Conservation (phyloP, 2,113 vertebrate species). For the Rhynchopsitta pachyrhyncha region DNA sequence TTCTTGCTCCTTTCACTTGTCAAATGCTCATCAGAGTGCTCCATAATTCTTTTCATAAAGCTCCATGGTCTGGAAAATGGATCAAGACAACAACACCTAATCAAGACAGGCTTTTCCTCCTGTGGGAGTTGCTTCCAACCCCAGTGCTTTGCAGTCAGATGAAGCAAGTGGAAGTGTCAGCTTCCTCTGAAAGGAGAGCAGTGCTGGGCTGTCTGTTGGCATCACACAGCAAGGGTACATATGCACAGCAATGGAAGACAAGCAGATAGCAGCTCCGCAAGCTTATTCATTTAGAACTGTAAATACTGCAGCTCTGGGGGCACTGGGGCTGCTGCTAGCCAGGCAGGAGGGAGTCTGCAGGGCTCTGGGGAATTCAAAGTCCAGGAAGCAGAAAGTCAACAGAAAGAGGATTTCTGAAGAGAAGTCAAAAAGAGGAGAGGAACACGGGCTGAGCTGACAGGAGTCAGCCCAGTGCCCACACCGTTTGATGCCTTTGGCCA, state of each 20-base stretch:
- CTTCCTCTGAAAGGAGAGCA: neutral
- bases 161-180: conserved; percentile 4
- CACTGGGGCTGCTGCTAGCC: neutral
- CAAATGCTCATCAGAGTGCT: neutral
- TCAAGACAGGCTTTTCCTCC: neutral
- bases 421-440: neutral
- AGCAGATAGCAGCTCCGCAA: conserved; percentile 4
- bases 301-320: neutral
- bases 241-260: neutral
- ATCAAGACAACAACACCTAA: neutral
- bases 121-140: neutral
- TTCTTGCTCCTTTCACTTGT: neutral
- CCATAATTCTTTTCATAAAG: neutral
- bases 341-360: neutral
- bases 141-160: neutral
- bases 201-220: neutral
- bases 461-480: neutral
- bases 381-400: neutral
- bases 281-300: neutral
- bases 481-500: neutral
- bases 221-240: neutral
- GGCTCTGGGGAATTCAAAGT: neutral
- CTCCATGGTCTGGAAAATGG: neutral
- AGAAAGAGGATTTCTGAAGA: neutral
- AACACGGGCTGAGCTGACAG: neutral